Percentiles rank a stretch among this genome's conserved stretches.
phyloP scores from a whole-genome alignment of 2,888 invertebrate species.

The Ichneumoninae sp. region DNA sequence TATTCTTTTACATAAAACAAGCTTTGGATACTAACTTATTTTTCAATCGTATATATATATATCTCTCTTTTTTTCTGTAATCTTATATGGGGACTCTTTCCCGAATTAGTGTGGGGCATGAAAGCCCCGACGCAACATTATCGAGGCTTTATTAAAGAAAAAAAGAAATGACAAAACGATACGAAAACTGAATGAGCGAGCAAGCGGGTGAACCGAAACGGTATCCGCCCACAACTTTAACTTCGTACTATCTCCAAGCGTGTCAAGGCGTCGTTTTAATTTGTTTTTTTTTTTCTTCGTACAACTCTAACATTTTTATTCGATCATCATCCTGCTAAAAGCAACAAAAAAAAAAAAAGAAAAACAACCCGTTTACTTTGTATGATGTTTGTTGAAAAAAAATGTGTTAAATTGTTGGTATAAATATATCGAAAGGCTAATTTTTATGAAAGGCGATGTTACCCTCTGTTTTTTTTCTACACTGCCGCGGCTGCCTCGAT shows the following conservation, averaged over 20 bases:
- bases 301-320: constrained; percentile 53
- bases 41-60: constrained; percentile 58
- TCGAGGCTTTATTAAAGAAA: constrained; percentile 58
- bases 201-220: constrained; percentile 36
- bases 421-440: constrained; percentile 77
- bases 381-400: constrained; percentile 75
- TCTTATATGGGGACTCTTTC: constrained; percentile 41
- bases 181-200: background rate
- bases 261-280: constrained; percentile 28
- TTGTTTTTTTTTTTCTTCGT: constrained; percentile 43
- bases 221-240: constrained; percentile 27
- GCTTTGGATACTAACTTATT: constrained; percentile 69
- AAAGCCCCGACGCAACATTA: constrained; percentile 44
- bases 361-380: constrained; percentile 68
- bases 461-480: background rate
- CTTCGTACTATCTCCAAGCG: constrained; percentile 41
- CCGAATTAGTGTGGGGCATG: constrained; percentile 36
- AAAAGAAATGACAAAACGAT: constrained; percentile 9
- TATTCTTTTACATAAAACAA: constrained; percentile 68
- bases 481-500: background rate
- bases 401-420: constrained; percentile 77
- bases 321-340: constrained; percentile 44
- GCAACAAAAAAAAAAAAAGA: constrained; percentile 17
- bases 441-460: constrained; percentile 73
- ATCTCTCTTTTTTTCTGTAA: constrained; percentile 34